Evolutionary conservation across 2,888 invertebrate genomes (phyloP), one percentile per base, ranked within the genome.

Genomic region (Tanytarsus gracilentus): DNA sequence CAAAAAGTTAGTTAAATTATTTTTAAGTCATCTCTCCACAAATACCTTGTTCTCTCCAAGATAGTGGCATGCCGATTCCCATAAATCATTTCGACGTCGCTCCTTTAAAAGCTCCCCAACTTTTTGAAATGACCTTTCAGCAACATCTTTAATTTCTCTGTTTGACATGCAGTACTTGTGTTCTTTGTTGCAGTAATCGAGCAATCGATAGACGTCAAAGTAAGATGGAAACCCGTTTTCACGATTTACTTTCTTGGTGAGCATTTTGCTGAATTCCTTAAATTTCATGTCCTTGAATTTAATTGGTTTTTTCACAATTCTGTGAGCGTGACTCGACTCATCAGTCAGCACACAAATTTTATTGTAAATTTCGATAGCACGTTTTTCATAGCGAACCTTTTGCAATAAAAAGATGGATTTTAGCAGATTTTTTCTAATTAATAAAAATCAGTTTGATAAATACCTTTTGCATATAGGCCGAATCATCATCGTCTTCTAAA

Each of bases 401-500:
- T 30, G 7, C 8, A 9, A 9, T 30, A 9, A 30, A 9, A 9
- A 30, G 7, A 9, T 8, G 9, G 9, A 9, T 11, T 30, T 11
- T 8, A 9, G 30, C 9, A 9, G 7, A 9, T 30, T 30, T 30
- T 7, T 30, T 30, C 9, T 8, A 9, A 63, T 16, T 5, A 58
- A 14, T 26, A 61, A 26, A 62, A 61, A 7, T n/a, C n/a, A n/a
- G n/a, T n/a, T n/a, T n/a, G n/a, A n/a, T n/a, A n/a, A n/a, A n/a
- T n/a, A 86, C 85, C 63, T 83, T 78, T 64, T 84, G 77, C 39
- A 89, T 74, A 71, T 86, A 90, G 27, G 79, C 75, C 2, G 88
- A 88, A 69, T 86, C 79, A 49, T 80, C 79, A 26, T 87, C 87
- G 64, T 85, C 84, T 66, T 85, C 82, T 69, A 85, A 83, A 64